Evolutionary conservation across 2,888 invertebrate species (phyloP), one percentile per base, ranked within the genome.

Genomic region (Tholera decimalis): DNA sequence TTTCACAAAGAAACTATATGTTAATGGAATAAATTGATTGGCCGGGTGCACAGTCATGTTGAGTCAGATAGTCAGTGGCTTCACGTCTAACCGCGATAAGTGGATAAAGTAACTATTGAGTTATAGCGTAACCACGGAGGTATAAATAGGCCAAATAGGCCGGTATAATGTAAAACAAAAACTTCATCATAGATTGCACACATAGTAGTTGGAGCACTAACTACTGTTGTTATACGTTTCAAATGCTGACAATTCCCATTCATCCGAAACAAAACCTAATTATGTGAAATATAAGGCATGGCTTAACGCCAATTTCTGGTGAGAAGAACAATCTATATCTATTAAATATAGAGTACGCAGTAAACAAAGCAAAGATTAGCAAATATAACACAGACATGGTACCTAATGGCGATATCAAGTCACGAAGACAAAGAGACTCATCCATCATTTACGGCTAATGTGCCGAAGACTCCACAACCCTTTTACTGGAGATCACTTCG

Each of bases 391-490:
- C 54, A 71, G 65, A 57, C 51, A 80, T 78, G 77, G 58, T 43
- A 61, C 41, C 83, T 91, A 92, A 92, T 91, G 88, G 90, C 83
- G 67, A 82, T 88, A 87, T 88, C 88, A 73, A 85, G 88, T 89
- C 87, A 77, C 85, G 71, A 74, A 82, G 83, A 88, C 85, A 87
- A 85, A 85, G 78, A 80, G 68, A 77, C 79, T 76, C 90, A 94
- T 95, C 95, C 85, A 94, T 95, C 94, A 94, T 86, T 92, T 88
- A 91, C 85, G 77, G 89, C 85, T 91, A 91, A 92, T 91, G 92
- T 88, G 82, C 81, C 76, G 77, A 82, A 81, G 88, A 86, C 87
- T 83, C 85, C 82, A 85, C 88, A 93, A 93, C 93, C 94, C 93
- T 93, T 93, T 91, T 83, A 82, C 79, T 79, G 75, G 56, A 76